Base-by-base conservation (phyloP, 1,140 invertebrate genomes). In the Camponotus pennsylvanicus region DNA sequence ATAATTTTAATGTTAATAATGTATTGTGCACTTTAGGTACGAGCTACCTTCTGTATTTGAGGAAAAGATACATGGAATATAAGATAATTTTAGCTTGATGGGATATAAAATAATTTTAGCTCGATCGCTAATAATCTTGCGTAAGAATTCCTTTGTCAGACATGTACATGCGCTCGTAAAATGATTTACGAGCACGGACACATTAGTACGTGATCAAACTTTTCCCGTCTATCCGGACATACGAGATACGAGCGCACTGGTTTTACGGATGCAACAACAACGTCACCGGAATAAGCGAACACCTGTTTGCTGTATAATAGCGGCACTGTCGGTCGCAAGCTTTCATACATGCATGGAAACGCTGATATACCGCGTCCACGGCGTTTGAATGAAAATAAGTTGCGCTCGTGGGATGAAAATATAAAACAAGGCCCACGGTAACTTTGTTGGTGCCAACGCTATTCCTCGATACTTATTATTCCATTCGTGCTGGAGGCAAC, bases 261-360 rank as follows among this genome's bases (percentile, higher is more conserved):
- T 55, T 71, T 82, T 82, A 59, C 79, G 79, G 67, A 82, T 80
- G 21, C 78, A 45, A 66, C 76, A 52, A 67, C 61, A 45, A 80
- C 78, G 66, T 80, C 78, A 70, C 66, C 66, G 78, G 78, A 80
- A 71, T 80, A 80, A 80, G 49, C 45, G 49, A 80, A 80, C 78
- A 80, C 78, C 78, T 80, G 78, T 80, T 80, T 80, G 78, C 78
- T 71, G 37, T 71, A 80, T 71, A 80, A 80, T 80, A 71, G 37
- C 79, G 66, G 45, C 52, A 42, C 37, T 37, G 79, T 42, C 61
- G 66, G 78, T 45, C n/a, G 55, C 27, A 7, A 59, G 79, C 55
- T 45, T 73, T 82, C 55, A 61, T 82, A 42, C 40, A 34, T 49
- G 27, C 76, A 77, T 45, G 45, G 49, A 59, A 55, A 11, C 9